Conservation (phyloP, 2,888 invertebrate genomes). For the Bombylius major region DNA sequence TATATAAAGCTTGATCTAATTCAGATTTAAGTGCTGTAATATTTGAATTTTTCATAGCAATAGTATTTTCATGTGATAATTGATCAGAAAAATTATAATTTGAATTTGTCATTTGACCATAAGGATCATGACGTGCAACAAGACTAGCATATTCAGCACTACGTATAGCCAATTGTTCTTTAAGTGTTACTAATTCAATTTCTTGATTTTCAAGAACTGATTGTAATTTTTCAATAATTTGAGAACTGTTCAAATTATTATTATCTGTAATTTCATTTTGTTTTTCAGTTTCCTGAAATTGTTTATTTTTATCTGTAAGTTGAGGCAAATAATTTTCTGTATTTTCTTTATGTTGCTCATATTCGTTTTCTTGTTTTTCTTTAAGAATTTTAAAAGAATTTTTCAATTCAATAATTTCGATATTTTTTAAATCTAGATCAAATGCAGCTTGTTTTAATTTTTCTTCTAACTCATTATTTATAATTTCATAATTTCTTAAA, state of each 20-base stretch:
- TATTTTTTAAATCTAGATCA: conserved; percentile 32
- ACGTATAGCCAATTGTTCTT: conserved; percentile 50
- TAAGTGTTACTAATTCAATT: conserved; percentile 57
- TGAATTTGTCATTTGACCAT: conserved; percentile 15
- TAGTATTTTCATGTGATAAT: not conserved
- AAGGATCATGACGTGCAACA: conserved; percentile 35
- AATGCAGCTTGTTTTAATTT: conserved; percentile 27
- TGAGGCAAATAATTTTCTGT: too few relatives aligned
- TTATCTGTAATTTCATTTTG: too few relatives aligned
- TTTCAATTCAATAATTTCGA: conserved; percentile 32
- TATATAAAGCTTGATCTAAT: conserved; percentile 66
- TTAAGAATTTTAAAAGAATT: conserved; percentile 22
- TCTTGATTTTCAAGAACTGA: conserved; percentile 54
- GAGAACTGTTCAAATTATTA: conserved; percentile 17
- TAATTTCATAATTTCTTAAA: conserved; percentile 32
- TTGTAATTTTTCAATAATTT: conserved; percentile 31
- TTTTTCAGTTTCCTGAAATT: too few relatives aligned
- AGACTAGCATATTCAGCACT: conserved; percentile 45
- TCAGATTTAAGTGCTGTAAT: conserved; percentile 41
- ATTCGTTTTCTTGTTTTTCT: too few relatives aligned
- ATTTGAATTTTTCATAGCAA: not conserved
- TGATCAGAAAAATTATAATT: not conserved
- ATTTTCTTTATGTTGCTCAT: too few relatives aligned
- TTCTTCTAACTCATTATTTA: conserved; percentile 30
- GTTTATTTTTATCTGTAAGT: too few relatives aligned